These are phyloP conservation scores for Passer domesticus DNA, from an alignment of 2,113 vertebrate species.

Conservation along the genomic window DNA sequence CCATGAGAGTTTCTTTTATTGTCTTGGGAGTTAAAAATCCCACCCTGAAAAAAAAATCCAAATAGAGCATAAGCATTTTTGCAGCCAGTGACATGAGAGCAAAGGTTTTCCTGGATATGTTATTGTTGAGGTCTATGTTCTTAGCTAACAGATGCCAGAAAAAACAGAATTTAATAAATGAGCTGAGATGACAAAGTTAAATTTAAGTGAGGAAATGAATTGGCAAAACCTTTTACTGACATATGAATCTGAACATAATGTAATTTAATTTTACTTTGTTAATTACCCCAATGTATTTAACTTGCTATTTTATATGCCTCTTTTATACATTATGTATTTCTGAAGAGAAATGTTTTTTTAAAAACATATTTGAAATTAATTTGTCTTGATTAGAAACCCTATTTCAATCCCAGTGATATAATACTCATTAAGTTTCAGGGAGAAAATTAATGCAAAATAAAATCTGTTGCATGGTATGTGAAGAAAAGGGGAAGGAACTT, in stretches of 20 bases:
- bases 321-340: not conserved
- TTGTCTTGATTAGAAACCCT: not conserved
- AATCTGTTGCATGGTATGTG: not conserved
- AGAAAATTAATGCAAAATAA: not conserved
- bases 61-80: not conserved
- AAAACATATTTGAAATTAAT: not conserved
- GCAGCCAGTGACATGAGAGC: not conserved
- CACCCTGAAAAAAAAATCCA: not conserved
- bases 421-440: not conserved
- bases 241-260: not conserved
- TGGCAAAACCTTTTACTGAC: not conserved
- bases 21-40: not conserved
- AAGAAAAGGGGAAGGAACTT: not conserved
- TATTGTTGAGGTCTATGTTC: not conserved
- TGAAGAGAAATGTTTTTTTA: not conserved
- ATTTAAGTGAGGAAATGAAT: not conserved
- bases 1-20: not conserved
- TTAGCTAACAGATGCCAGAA: not conserved
- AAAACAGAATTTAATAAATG: not conserved
- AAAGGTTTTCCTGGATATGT: not conserved
- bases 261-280: constrained; percentile 13
- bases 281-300: not conserved
- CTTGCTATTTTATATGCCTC: not conserved
- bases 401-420: not conserved
- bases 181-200: not conserved